A percentile compares a stretch with the other conserved stretches of the same genome.
Evolutionary conservation across 2,113 vertebrate genomes (phyloP).

Genomic region (Prochilodus magdalenae): DNA sequence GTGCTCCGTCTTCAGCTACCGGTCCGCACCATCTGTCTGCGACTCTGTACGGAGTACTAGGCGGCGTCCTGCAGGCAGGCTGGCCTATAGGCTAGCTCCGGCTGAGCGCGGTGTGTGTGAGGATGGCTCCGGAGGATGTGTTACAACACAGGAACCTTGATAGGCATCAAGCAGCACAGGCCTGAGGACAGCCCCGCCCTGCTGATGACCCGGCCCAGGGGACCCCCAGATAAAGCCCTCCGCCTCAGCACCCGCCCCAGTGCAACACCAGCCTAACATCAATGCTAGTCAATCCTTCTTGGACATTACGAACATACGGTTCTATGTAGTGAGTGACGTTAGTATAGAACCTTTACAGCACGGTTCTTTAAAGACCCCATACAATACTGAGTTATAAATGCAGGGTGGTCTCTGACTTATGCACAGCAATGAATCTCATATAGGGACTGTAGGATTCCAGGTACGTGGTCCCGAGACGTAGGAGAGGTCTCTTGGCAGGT

Average conservation of each 20-base stretch:
- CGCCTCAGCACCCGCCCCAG: background rate
- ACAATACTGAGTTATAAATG: too few relatives aligned
- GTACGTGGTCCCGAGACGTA: too few relatives aligned
- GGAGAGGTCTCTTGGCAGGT: too few relatives aligned
- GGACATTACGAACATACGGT: too few relatives aligned
- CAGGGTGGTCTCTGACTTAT: too few relatives aligned
- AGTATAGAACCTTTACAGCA: background rate
- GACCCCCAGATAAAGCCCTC: conserved; percentile 50
- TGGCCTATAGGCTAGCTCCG: background rate
- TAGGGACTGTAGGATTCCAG: too few relatives aligned
- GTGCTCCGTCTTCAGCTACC: background rate
- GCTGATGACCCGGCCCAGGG: conserved; percentile 72
- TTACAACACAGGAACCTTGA: conserved; percentile 54
- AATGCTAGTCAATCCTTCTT: background rate
- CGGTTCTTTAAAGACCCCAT: too few relatives aligned
- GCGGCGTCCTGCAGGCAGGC: background rate
- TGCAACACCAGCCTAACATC: background rate
- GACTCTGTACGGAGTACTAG: background rate
- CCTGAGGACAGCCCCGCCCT: conserved; percentile 66
- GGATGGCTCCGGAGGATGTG: conserved; percentile 54
- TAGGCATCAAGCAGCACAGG: conserved; percentile 64
- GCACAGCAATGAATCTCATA: too few relatives aligned
- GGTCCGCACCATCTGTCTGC: background rate
- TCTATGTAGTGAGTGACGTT: too few relatives aligned
- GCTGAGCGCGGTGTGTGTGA: background rate